These are phyloP conservation scores for Oxyteleia sp. DNA, from an alignment of 2,888 invertebrate genomes.

Conservation along the genomic window DNA sequence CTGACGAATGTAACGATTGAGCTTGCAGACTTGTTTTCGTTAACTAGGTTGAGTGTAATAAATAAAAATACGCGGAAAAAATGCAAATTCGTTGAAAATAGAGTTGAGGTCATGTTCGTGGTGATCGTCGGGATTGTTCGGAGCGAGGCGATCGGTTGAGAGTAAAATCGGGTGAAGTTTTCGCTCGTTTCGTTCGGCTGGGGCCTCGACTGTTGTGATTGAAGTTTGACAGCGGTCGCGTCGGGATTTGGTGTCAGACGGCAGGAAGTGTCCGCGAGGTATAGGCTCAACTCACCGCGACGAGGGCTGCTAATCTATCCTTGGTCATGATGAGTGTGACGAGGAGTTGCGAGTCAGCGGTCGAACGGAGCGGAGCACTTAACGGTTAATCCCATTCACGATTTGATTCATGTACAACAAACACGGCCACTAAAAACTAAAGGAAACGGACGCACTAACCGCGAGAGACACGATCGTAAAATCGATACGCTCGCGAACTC, in stretches of 20 bases:
- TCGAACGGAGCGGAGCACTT: slow-evolving; percentile 83
- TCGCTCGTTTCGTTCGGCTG: background rate
- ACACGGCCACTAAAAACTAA: slow-evolving; percentile 89
- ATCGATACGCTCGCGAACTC: slow-evolving; percentile 92
- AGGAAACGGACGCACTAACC: slow-evolving; percentile 87
- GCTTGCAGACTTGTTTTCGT: no score
- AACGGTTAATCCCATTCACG: slow-evolving; percentile 91
- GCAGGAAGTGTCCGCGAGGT: slow-evolving; percentile 13
- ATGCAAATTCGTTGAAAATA: no score
- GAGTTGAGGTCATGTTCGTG: no score
- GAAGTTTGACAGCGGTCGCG: background rate
- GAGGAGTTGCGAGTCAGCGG: slow-evolving; percentile 83
- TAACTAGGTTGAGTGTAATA: no score
- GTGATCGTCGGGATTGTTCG: no score
- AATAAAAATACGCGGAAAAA: no score
- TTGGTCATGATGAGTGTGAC: slow-evolving; percentile 92
- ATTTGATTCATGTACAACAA: slow-evolving; percentile 92
- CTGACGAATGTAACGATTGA: no score
- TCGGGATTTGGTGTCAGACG: background rate
- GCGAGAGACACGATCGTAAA: slow-evolving; percentile 90
- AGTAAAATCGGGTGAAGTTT: no score
- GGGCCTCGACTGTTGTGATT: background rate
- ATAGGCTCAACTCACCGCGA: slow-evolving; percentile 92
- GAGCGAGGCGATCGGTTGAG: background rate
- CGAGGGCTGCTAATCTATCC: slow-evolving; percentile 98